Evolutionary conservation across 2,113 vertebrate species (phyloP), one percentile per base, ranked within the genome.

Genomic region (Strigops habroptila): DNA sequence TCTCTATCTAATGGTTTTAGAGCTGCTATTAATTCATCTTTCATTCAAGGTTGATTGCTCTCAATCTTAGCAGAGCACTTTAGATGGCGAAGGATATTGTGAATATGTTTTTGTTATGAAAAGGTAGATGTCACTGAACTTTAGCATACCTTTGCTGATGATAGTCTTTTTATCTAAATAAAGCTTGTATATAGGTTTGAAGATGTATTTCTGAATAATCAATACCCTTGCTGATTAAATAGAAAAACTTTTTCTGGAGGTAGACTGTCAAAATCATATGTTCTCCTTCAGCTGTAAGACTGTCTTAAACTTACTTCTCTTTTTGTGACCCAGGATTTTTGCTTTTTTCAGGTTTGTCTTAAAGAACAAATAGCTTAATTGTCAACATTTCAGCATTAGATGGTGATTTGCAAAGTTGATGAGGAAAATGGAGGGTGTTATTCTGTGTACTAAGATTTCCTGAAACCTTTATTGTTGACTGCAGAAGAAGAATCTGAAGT

Each of bases 1-100:
- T 89, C 73, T 92, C 55, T 86, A 62, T 71, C 44, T 93, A 91
- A 92, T 95, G 91, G 86, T 22, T 95, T 92, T 84, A 82, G 95
- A 95, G 53, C 74, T 91, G 69, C 62, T 96, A 16, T 94, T 93
- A 96, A 89, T 92, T 88, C 70, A 48, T 92, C 65, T 91, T 95
- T 89, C 62, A 93, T 87, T 96, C 84, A 87, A 92, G 94, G 83
- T 24, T 78, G 81, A 89, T 88, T 92, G 86, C 94, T 95, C 92
- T 95, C 74, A 89, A 16, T 87, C 81, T 95, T 49, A 79, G 48
- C 39, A 84, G 18, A 68, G 41, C 30, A 9, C 53, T 95, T 92
- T 19, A 71, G 51, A 79, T 84, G 82, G 77, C 18, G 7, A 69
- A 82, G 49, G 77, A 87, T 82, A 86, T 79, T 62, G 48, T 91